A percentile compares a stretch with the other conserved stretches of the same genome.
These are phyloP conservation scores for Arvicanthis niloticus DNA, from an alignment of 2,113 vertebrate genomes.

Conservation along the genomic window DNA sequence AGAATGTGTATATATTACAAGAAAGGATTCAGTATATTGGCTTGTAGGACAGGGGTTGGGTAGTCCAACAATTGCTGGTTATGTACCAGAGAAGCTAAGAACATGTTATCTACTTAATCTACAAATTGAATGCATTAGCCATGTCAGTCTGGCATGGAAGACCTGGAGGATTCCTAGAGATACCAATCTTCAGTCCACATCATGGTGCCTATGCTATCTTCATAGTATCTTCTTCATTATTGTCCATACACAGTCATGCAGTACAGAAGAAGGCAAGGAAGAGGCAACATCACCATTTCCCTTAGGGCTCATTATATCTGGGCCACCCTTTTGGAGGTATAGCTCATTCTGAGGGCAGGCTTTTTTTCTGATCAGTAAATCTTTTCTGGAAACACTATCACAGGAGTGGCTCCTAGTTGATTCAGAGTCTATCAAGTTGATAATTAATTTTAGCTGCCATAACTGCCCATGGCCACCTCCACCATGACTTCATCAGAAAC, in stretches of 20 bases:
- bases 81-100: background rate
- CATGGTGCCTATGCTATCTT: background rate
- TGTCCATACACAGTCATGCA: background rate
- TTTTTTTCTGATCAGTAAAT: background rate
- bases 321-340: background rate
- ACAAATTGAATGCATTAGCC: background rate
- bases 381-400: background rate
- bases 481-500: background rate
- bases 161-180: background rate
- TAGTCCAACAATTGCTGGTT: background rate
- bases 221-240: background rate
- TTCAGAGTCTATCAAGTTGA: background rate
- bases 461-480: background rate
- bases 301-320: background rate
- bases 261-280: too few species aligned
- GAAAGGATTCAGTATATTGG: background rate
- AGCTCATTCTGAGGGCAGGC: background rate
- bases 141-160: background rate
- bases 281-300: background rate
- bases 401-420: background rate
- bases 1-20: background rate
- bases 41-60: background rate
- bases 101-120: background rate
- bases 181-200: background rate
- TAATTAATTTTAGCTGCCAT: background rate